Evolutionary conservation across 2,113 vertebrate genomes (phyloP).

Genomic region (Herpailurus yagouaroundi): DNA sequence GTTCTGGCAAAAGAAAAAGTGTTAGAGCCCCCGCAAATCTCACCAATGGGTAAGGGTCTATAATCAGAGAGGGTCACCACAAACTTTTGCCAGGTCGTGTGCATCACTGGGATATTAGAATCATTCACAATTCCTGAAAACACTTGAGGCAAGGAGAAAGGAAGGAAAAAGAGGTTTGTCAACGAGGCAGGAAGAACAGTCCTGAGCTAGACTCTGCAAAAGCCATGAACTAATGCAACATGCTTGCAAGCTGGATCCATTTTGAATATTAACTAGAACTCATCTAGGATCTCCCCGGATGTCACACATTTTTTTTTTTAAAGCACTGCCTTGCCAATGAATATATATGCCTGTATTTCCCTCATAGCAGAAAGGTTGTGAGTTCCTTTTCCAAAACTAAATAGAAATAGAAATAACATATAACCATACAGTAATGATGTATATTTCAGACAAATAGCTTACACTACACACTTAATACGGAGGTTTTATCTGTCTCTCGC

Average conservation of each 20-base stretch:
- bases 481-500: conserved; percentile 46
- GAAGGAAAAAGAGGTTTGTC: background rate
- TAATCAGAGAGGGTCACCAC: background rate
- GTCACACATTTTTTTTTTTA: background rate
- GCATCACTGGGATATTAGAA: background rate
- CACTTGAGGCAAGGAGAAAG: background rate
- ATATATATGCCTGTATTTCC: background rate
- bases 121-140: background rate
- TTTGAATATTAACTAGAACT: background rate
- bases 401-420: conserved; percentile 22
- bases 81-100: background rate
- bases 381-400: background rate
- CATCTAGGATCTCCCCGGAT: background rate
- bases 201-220: background rate
- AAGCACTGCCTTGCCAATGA: background rate
- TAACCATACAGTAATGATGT: background rate
- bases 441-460: conserved; percentile 48
- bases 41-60: too few species aligned
- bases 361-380: background rate
- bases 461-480: background rate
- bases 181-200: background rate
- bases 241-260: background rate
- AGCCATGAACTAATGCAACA: background rate
- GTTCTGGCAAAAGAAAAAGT: background rate
- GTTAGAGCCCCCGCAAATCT: background rate